These are phyloP conservation scores for Chrosomus eos DNA, from an alignment of 2,797 vertebrate genomes.

Conservation along the genomic window DNA sequence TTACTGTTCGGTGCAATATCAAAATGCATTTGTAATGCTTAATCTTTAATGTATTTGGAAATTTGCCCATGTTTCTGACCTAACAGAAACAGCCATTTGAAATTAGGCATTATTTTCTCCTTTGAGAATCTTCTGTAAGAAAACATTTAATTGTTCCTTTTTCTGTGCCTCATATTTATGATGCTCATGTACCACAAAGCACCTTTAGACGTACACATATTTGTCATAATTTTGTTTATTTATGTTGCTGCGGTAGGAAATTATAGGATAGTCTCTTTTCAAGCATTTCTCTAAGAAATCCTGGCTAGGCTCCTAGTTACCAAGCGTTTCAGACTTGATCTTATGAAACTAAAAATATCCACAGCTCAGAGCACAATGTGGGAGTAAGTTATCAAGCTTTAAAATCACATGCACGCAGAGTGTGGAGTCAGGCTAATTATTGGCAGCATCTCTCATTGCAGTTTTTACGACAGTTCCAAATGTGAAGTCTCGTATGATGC, in stretches of 20 bases:
- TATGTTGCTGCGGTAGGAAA: neutral
- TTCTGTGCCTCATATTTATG: neutral
- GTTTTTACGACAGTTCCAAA: constrained; percentile 38
- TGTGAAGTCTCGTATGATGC: constrained; percentile 33
- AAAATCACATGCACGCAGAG: constrained; percentile 26
- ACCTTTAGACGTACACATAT: neutral
- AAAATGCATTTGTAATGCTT: constrained; percentile 74
- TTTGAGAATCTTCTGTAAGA: constrained; percentile 6
- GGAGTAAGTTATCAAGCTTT: constrained; percentile 46
- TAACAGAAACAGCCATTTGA: constrained; percentile 58
- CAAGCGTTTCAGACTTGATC: neutral
- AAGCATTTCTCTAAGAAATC: neutral
- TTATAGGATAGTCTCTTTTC: neutral
- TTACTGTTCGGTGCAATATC: constrained; percentile 64
- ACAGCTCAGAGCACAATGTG: constrained; percentile 28
- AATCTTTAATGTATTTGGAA: constrained; percentile 72
- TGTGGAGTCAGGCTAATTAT: constrained; percentile 31
- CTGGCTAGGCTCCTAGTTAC: neutral
- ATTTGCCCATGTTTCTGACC: constrained; percentile 70
- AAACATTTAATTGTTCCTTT: neutral
- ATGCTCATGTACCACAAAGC: neutral
- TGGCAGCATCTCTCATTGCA: constrained; percentile 27
- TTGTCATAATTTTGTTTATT: neutral
- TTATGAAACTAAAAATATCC: constrained; percentile 34
- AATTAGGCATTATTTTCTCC: neutral